These are phyloP conservation scores for Cervus canadensis DNA, from an alignment of 2,113 vertebrate genomes.

Conservation along the genomic window DNA sequence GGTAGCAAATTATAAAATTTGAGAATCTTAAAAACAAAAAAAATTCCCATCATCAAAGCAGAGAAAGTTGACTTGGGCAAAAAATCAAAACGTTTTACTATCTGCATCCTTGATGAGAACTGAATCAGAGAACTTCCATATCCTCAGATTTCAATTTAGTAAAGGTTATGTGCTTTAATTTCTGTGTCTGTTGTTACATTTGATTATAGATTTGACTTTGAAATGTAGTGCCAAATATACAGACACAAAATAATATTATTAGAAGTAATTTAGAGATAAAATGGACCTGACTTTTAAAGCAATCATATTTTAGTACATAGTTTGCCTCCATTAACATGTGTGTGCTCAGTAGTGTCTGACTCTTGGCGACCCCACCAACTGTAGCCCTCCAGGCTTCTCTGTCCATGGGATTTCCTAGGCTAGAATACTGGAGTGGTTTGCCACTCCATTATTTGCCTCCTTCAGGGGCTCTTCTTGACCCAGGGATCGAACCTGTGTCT, in stretches of 20 bases:
- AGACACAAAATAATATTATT: background rate
- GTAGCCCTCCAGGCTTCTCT: background rate
- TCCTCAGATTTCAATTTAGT: background rate
- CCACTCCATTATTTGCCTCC: background rate
- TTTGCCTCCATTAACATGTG: background rate
- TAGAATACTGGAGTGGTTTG: background rate
- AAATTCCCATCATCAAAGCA: background rate
- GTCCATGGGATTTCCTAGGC: background rate
- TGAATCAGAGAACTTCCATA: background rate
- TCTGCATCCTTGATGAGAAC: background rate
- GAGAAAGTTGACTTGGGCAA: background rate
- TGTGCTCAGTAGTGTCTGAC: background rate
- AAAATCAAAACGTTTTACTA: background rate
- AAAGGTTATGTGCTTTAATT: background rate
- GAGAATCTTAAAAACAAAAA: background rate
- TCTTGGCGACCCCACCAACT: background rate
- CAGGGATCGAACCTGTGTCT: background rate
- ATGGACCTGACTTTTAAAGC: background rate
- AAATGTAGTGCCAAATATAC: background rate
- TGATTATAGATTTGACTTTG: background rate
- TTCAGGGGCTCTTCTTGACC: background rate
- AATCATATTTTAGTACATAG: background rate
- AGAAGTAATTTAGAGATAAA: background rate
- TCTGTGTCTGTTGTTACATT: background rate
- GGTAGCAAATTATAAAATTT: background rate